Evolutionary conservation across 2,113 vertebrate species (phyloP).

Genomic region (Rhadina sibilatrix): DNA sequence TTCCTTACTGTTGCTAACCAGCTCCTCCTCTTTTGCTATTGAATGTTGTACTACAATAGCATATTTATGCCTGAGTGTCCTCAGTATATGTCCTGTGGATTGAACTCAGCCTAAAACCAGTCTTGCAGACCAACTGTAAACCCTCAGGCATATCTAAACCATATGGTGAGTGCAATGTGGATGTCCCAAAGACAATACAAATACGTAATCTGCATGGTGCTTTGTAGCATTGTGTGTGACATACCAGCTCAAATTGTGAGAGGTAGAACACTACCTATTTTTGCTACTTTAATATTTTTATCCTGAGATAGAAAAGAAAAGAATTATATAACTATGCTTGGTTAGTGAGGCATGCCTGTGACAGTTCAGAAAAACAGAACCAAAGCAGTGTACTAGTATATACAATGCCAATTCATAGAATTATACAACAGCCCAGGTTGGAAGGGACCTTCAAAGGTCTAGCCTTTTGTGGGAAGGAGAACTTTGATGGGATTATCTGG

Average conservation of each 20-base stretch:
- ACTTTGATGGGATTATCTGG: neutral
- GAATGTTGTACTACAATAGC: neutral
- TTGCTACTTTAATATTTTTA: neutral
- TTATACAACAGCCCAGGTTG: neutral
- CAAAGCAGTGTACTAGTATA: neutral
- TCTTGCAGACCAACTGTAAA: neutral
- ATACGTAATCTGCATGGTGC: neutral
- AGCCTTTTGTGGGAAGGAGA: neutral
- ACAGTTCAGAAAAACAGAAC: neutral
- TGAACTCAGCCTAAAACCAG: neutral
- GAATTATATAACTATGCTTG: neutral
- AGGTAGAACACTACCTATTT: neutral
- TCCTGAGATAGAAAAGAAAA: neutral
- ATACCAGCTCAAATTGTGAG: neutral
- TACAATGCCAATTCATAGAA: neutral
- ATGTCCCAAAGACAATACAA: neutral
- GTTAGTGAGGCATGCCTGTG: neutral
- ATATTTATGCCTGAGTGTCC: neutral
- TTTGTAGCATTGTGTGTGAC: neutral
- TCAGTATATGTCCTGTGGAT: neutral
- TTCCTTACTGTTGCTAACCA: neutral
- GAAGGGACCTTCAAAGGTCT: neutral
- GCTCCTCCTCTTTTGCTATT: neutral
- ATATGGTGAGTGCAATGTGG: neutral
- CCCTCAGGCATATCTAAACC: neutral